Base-by-base conservation (phyloP, 2,797 vertebrate species). In the Buphagus erythrorhynchus region DNA sequence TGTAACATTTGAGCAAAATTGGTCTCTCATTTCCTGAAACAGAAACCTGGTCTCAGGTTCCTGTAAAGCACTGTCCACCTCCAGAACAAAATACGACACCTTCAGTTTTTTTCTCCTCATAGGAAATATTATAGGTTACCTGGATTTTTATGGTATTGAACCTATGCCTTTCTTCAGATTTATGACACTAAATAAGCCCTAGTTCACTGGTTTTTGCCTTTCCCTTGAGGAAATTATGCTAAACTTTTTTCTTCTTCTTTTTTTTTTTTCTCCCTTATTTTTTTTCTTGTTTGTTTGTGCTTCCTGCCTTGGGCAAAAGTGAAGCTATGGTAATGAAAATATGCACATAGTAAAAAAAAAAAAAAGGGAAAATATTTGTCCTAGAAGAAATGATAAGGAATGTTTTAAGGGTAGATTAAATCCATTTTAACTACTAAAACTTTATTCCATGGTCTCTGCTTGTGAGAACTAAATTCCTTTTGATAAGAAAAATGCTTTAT, bases 261-360 rank as follows among this genome's bases (percentile, higher is more conserved):
- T 92, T 77, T 75, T 48, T 52, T 68, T 26, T 9, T 14, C 42
- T 71, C 9, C 91, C 77, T 78, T 48, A 57, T 68, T 40, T 10
- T 22, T 65, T 71, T 75, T 51, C 3, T 61, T 93, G 76, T 71
- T 94, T 83, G 75, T 83, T 94, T 95, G 61, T 72, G 58, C 82
- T 96, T 94, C 26, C 40, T 93, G 66, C 93, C 69, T 67, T 80
- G 21, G 66, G 84, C 65, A 86, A 82, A 93, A 90, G 38, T 52
- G 22, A n/a, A 51, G 51, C 80, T 88, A 62, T 21, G 14, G 79
- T 75, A 88, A 77, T 59, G 87, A 88, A 91, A 94, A 90, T 55
- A 88, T 66, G 68, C 66, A 81, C 31, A 52, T 16, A 86, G 55
- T 63, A 74, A 55, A n/a, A 55, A 73, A 81, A 84, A 59, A 49